Evolutionary conservation across 2,797 vertebrate genomes (phyloP).

Genomic region (Cossypha polioptera): DNA sequence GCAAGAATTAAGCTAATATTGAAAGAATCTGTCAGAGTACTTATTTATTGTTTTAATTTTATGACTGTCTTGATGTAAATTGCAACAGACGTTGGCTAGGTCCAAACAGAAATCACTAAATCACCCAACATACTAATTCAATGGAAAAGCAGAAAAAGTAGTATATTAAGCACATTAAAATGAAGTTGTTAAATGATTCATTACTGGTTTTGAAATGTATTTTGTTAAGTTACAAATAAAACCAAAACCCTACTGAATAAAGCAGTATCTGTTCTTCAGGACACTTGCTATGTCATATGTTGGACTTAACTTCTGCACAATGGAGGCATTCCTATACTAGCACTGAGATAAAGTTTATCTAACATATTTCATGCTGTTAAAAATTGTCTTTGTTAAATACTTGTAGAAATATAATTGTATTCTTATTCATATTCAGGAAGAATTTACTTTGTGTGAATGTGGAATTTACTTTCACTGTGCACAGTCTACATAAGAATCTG

Average conservation of each 20-base stretch:
- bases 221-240: conserved; percentile 6
- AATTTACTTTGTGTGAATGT: not conserved
- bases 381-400: not conserved
- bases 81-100: not conserved
- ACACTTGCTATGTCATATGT: not conserved
- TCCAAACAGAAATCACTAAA: conserved; percentile 29
- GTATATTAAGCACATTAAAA: not conserved
- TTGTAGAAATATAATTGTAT: not conserved
- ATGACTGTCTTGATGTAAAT: conserved; percentile 19
- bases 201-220: conserved; percentile 8
- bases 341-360: not conserved
- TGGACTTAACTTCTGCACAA: not conserved
- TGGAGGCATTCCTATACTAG: not conserved
- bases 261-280: not conserved
- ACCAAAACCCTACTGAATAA: not conserved
- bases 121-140: not conserved
- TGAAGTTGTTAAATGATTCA: conserved; percentile 27
- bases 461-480: not conserved
- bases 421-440: not conserved
- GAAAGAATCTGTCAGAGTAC: conserved; percentile 20
- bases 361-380: not conserved
- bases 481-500: not conserved
- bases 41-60: conserved; percentile 60
- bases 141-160: not conserved
- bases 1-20: conserved; percentile 39